These are phyloP conservation scores for Haliaeetus leucogaster DNA, from an alignment of 2,113 vertebrate species.

Conservation along the genomic window DNA sequence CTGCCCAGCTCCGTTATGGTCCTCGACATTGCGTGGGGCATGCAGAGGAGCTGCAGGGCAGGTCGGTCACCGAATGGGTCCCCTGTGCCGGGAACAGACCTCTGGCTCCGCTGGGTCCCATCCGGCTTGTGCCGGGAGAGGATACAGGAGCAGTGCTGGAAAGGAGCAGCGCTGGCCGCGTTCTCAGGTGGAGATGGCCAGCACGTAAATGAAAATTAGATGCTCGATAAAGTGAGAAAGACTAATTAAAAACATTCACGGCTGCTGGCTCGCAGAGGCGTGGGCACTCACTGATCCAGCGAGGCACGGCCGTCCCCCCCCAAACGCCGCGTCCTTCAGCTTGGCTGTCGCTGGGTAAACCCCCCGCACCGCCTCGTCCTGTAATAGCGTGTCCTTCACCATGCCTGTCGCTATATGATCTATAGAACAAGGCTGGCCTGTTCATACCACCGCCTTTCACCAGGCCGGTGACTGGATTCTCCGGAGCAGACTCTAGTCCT, in stretches of 20 bases:
- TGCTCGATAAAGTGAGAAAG: slow-evolving; percentile 20
- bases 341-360: neutral
- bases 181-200: neutral
- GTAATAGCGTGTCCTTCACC: slow-evolving; percentile 36
- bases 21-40: fast-evolving
- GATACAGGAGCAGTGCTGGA: neutral
- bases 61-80: neutral
- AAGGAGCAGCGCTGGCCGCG: neutral
- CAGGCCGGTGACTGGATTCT: neutral
- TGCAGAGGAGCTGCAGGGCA: neutral
- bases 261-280: neutral
- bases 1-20: neutral
- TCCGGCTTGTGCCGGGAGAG: fast-evolving
- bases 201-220: neutral
- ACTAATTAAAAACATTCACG: slow-evolving; percentile 29
- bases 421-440: slow-evolving; percentile 20
- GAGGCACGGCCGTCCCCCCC: neutral
- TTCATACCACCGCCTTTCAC: neutral
- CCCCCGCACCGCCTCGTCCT: neutral
- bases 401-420: slow-evolving; percentile 11
- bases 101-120: neutral
- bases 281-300: neutral
- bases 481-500: slow-evolving; percentile 38
- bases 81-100: neutral
- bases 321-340: neutral